Conservation (phyloP, 2,797 vertebrate species). For the Sternotherus odoratus region DNA sequence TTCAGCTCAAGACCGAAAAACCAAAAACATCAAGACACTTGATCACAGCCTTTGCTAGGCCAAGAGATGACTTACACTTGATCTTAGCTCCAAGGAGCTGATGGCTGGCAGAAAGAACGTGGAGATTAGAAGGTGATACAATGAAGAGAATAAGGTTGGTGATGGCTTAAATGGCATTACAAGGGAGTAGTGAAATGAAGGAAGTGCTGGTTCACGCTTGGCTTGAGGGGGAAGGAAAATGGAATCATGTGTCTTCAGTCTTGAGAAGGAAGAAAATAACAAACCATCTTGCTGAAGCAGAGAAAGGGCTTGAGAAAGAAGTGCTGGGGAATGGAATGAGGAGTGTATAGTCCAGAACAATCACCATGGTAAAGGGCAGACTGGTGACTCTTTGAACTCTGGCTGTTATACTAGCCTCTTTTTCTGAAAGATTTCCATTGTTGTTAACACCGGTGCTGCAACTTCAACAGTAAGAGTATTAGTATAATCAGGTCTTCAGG, state of each 20-base stretch:
- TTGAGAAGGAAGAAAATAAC: neutral
- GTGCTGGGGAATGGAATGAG: neutral
- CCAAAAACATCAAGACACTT: no score
- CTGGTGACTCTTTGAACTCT: neutral
- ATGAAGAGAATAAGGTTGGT: neutral
- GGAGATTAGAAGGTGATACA: neutral
- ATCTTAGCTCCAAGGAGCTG: no score
- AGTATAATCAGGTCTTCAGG: neutral
- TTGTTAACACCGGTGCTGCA: fast-evolving
- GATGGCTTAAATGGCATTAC: neutral
- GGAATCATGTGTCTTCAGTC: neutral
- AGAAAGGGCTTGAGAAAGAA: neutral
- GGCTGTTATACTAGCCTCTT: neutral
- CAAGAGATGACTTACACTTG: no score
- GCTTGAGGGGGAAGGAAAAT: neutral
- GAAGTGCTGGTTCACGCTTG: neutral
- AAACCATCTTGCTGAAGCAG: neutral
- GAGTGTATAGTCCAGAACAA: neutral
- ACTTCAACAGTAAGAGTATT: neutral
- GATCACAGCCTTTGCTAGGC: no score
- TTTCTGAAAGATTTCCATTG: neutral
- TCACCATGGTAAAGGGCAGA: neutral
- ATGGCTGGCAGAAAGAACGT: neutral
- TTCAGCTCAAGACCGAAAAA: no score
- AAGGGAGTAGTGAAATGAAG: neutral